phyloP scores from a whole-genome alignment of 2,113 vertebrate species.

The Prolemur simus region DNA sequence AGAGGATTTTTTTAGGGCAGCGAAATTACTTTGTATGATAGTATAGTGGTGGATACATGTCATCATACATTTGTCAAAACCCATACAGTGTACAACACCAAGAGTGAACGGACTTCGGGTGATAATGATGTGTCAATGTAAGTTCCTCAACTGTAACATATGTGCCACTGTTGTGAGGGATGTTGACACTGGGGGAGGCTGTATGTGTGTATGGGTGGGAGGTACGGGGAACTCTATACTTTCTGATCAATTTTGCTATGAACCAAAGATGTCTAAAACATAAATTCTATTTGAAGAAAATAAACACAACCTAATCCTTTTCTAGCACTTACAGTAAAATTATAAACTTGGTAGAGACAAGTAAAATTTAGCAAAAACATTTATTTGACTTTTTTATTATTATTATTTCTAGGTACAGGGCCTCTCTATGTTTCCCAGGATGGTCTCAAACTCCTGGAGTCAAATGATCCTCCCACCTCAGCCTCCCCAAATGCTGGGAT shows the following conservation, averaged over 20 bases:
- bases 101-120: not conserved
- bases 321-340: not conserved
- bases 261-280: not conserved
- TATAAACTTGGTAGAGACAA: not conserved
- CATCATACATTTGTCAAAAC: not conserved
- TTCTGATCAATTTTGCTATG: not conserved
- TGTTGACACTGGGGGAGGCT: not conserved
- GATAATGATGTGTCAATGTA: not conserved
- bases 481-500: too few relatives aligned
- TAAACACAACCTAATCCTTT: not conserved
- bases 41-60: not conserved
- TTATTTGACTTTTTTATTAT: not conserved
- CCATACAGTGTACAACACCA: not conserved
- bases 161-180: too few relatives aligned
- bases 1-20: not conserved
- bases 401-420: too few relatives aligned
- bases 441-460: too few relatives aligned
- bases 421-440: too few relatives aligned
- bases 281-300: not conserved
- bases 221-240: not conserved
- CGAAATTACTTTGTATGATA: not conserved
- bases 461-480: too few relatives aligned
- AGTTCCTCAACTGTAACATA: not conserved
- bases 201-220: not conserved
- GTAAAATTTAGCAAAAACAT: not conserved